Evolutionary conservation across 2,888 invertebrate genomes (phyloP).

Genomic region (Erebia aethiops): DNA sequence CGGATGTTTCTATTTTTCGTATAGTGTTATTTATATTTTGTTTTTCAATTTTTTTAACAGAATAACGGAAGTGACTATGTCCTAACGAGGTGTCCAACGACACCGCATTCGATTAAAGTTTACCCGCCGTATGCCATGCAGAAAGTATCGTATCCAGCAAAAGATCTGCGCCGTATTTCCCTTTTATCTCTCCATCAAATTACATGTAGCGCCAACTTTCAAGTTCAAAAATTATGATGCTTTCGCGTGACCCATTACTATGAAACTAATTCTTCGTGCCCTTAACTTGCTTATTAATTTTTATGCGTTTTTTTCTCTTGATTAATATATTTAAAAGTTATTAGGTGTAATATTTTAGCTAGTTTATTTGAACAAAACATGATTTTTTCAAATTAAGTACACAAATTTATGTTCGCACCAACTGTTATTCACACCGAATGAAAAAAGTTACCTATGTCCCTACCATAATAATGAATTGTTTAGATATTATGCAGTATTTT

Average conservation of each 20-base stretch:
- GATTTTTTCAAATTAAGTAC: conserved; percentile 5
- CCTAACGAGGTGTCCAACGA: neutral
- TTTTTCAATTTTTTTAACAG: no score
- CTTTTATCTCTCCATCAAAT: conserved; percentile 34
- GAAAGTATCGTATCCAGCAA: conserved; percentile 16
- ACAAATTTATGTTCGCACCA: conserved; percentile 9
- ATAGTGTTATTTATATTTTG: no score
- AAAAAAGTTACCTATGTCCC: neutral
- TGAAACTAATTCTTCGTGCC: conserved; percentile 26
- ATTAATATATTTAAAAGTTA: conserved; percentile 20
- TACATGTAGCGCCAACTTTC: conserved; percentile 27
- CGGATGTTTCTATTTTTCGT: no score
- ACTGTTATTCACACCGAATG: conserved; percentile 2
- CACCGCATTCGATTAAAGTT: neutral
- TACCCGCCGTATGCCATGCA: conserved; percentile 16
- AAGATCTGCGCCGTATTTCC: conserved; percentile 29
- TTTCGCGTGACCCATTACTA: conserved; percentile 35
- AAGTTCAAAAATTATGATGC: conserved; percentile 33
- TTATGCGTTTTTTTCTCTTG: conserved; percentile 9
- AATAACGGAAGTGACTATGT: no score
- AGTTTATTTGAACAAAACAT: conserved; percentile 12
- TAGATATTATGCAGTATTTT: neutral
- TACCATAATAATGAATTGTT: no score
- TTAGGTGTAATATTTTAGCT: conserved; percentile 15
- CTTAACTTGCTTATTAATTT: conserved; percentile 21